Evolutionary conservation across 1,140 invertebrate species (phyloP).

Genomic region (Psix sp.): DNA sequence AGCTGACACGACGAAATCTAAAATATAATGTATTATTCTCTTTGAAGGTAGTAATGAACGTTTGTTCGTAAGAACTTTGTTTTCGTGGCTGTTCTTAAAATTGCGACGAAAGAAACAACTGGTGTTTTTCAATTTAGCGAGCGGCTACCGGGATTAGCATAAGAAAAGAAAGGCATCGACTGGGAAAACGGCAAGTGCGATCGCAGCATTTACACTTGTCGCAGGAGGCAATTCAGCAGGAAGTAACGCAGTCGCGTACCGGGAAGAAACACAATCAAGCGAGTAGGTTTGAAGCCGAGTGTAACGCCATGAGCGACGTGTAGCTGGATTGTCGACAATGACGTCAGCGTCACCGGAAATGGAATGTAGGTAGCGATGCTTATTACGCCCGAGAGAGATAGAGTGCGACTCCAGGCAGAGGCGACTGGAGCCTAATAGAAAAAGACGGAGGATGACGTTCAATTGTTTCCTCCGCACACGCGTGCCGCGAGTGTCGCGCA

Average conservation of each 20-base stretch:
- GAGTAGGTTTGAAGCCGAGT: constrained; percentile 35
- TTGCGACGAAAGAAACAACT: too few relatives aligned
- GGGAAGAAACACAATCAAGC: constrained; percentile 46
- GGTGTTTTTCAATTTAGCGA: too few relatives aligned
- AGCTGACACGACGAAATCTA: too few relatives aligned
- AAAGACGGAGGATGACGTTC: constrained; percentile 65
- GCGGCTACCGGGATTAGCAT: too few relatives aligned
- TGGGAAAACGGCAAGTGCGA: too few relatives aligned
- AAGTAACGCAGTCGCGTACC: constrained; percentile 40
- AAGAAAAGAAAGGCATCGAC: constrained; percentile 15
- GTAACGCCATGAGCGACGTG: constrained; percentile 59
- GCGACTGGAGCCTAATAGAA: constrained; percentile 20
- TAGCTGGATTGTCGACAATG: constrained; percentile 68
- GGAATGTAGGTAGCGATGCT: constrained; percentile 77
- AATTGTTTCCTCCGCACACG: constrained; percentile 77
- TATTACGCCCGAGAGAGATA: constrained; percentile 70
- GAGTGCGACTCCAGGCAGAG: constrained; percentile 16
- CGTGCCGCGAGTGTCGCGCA: constrained; percentile 68
- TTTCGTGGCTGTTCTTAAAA: too few relatives aligned
- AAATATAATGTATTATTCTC: too few relatives aligned
- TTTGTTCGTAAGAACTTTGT: too few relatives aligned
- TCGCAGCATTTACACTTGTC: constrained; percentile 35
- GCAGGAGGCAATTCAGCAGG: constrained; percentile 24
- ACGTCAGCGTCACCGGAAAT: constrained; percentile 76
- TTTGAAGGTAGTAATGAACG: too few relatives aligned